phyloP scores from a whole-genome alignment of 2,113 vertebrate genomes.

The Trematomus loennbergii region DNA sequence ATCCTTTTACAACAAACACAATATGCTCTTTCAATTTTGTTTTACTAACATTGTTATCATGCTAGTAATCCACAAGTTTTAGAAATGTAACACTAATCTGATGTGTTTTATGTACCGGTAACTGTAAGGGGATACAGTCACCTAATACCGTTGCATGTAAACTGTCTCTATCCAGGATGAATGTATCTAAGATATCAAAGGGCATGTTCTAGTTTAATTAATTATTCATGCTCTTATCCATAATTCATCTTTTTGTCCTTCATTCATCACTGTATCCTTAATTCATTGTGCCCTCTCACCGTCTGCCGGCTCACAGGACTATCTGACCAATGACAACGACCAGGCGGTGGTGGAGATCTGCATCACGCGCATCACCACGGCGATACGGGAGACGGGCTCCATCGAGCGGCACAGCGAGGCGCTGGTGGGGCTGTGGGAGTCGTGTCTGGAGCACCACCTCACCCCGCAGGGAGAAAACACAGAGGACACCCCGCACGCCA shows the following conservation, averaged over 20 bases:
- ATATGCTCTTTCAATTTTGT: too few species aligned
- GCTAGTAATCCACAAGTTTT: too few species aligned
- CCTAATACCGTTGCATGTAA: too few species aligned
- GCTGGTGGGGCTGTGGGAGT: slow-evolving; percentile 95
- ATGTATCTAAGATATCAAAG: neutral
- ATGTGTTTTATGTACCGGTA: too few species aligned
- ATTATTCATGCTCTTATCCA: slow-evolving; percentile 38
- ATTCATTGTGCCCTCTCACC: slow-evolving; percentile 21
- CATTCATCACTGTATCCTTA: slow-evolving; percentile 28
- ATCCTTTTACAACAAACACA: too few species aligned
- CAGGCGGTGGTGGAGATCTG: slow-evolving; percentile 98
- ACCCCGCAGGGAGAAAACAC: slow-evolving; percentile 85
- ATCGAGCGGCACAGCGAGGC: slow-evolving; percentile 90
- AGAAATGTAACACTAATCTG: too few species aligned
- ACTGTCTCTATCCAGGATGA: too few species aligned
- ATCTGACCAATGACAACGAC: slow-evolving; percentile 94
- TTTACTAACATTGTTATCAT: too few species aligned
- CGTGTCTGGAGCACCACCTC: slow-evolving; percentile 93
- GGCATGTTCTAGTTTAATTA: slow-evolving; percentile 10
- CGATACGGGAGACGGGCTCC: slow-evolving; percentile 91
- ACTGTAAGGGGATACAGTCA: too few species aligned
- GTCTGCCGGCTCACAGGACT: slow-evolving; percentile 86
- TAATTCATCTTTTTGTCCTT: slow-evolving; percentile 47
- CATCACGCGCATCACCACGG: slow-evolving; percentile 94
- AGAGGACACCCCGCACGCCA: slow-evolving; percentile 93